Evolutionary conservation across 2,113 vertebrate genomes (phyloP), one percentile per base, ranked within the genome.

Genomic region (Amblyornis subalaris): DNA sequence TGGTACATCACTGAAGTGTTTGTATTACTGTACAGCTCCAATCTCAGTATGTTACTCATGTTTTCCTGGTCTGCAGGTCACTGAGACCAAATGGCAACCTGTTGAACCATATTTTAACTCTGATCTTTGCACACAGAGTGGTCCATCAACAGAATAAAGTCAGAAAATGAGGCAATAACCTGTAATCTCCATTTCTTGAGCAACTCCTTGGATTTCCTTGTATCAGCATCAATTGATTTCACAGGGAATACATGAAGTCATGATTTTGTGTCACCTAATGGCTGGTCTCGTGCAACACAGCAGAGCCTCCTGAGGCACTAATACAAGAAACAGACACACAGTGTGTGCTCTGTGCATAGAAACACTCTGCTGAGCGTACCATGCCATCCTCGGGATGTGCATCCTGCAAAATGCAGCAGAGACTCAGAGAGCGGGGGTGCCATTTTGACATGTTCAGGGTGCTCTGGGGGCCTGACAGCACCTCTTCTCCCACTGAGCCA

Each of bases 1-100:
- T 74, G 85, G 78, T 74, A 66, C 53, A 78, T 94, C 88, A 84
- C 55, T 74, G 51, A 48, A 60, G 29, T 64, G 75, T 93, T 94
- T 90, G 64, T 38, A 11, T 65, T 47, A 81, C 78, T 55, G 18
- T 42, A 53, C 58, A 2, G 2, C 61, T 67, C 51, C 60, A 64
- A 1, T 84, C 65, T 67, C 51, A 40, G 40, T 5, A 24, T 40
- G 38, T 74, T 93, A 81, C 47, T 96, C 65, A 64, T 45, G 24
- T 86, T 82, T 92, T 84, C 60, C 88, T 48, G 47, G 51, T 47
- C 42, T 4, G 2, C 60, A 67, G 23, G 66, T 80, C 82, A 35
- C 53, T 65, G 75, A 72, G 57, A 58, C 15, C 3, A 1, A 82
- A 57, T 24, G 21, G 31, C 36, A 93, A 76, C n/a, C 12, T 58